Evolutionary conservation across 2,888 invertebrate genomes (phyloP), one percentile per base, ranked within the genome.

Genomic region (Dicyrtoma fusca): DNA sequence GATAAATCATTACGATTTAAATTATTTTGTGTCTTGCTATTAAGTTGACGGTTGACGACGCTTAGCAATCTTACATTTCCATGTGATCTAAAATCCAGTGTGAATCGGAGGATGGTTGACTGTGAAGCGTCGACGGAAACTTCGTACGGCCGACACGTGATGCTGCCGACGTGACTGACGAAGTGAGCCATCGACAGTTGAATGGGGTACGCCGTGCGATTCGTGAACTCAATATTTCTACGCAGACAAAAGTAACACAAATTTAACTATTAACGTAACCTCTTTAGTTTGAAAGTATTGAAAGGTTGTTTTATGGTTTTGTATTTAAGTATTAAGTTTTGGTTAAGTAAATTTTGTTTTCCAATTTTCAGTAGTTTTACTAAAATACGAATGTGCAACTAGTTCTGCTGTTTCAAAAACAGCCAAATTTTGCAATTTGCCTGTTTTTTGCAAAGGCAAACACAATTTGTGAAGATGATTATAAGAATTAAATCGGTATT

Each of bases 71-170:
- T 51, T 65, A 66, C 55, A 42, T 66, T 42, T 55, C 66, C 66
- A 51, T 55, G 34, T n/a, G 19, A 11, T 8, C 66, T 53, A 42
- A 66, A 66, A 17, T 66, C 66, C 8, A 66, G 21, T 13, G 55
- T 34, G n/a, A 66, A 17, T 11, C 21, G 53, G 42, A 66, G 51
- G 5, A 19, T 25, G 4, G 42, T 17, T 53, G 53, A 17, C 8
- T 53, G 11, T 3, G 14, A 51, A 1, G 55, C 14, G 8, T 42
- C 55, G 13, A 66, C 66, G 6, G 5, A 42, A 11, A 42, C 51
- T 13, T 66, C 66, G 53, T 42, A 66, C 0, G 66, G 66, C 10
- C 66, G 66, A 51, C 66, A 66, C 4, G 34, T 66, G 25, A 66
- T 42, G 1, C 42, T 51, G 4, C 66, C 66, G 1, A 66, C 66